Evolutionary conservation across 2,797 vertebrate genomes (phyloP).

Genomic region (Coccyzus lansbergi): DNA sequence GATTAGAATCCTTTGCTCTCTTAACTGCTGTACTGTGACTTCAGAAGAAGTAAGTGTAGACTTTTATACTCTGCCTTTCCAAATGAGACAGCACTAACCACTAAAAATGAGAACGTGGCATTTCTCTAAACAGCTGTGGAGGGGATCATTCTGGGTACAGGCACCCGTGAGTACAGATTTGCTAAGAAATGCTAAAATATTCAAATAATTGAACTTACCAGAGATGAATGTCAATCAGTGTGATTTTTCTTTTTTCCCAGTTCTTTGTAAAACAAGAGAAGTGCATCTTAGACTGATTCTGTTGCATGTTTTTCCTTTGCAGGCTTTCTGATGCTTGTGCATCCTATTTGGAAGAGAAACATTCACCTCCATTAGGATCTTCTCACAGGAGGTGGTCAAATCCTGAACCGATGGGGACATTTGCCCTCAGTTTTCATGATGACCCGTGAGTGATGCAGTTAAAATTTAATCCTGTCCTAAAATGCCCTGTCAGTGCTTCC

Average conservation of each 20-base stretch:
- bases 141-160: background rate
- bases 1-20: background rate
- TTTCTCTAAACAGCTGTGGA: background rate
- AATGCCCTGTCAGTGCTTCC: background rate
- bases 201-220: background rate
- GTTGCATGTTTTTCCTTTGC: background rate
- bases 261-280: background rate
- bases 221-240: background rate
- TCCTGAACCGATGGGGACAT: conserved; percentile 74
- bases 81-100: background rate
- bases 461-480: background rate
- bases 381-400: conserved; percentile 53
- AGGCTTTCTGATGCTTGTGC: conserved; percentile 82
- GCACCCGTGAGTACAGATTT: background rate
- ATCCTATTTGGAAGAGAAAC: conserved; percentile 84
- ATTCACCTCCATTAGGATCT: conserved; percentile 50
- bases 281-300: background rate
- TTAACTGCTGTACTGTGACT: background rate
- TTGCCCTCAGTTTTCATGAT: conserved; percentile 85
- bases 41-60: background rate
- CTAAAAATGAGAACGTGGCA: fast-evolving
- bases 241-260: fast-evolving
- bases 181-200: background rate
- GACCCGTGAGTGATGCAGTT: conserved; percentile 83
- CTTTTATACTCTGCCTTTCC: background rate